Percentiles rank a stretch among this genome's conserved stretches.
Conservation (phyloP, 2,113 vertebrate genomes). For the Phyllostomus discolor region DNA sequence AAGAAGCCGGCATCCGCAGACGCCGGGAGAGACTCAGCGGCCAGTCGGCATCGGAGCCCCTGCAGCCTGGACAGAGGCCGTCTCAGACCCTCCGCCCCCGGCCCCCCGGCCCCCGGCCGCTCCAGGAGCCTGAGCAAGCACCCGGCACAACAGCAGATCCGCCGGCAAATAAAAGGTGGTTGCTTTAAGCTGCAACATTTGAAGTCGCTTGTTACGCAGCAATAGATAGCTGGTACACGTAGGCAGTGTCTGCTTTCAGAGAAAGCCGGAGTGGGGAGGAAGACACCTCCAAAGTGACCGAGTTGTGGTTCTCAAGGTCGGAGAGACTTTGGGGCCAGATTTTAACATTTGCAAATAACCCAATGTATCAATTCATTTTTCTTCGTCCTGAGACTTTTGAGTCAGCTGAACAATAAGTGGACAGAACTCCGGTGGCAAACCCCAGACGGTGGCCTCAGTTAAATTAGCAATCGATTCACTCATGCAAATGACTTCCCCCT, state of each 20-base stretch:
- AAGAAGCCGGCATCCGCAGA: accelerated
- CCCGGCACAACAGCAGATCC: not conserved
- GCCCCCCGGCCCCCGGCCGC: accelerated
- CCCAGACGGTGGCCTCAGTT: not conserved
- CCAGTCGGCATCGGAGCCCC: not conserved
- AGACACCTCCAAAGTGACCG: not conserved
- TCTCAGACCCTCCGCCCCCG: not conserved
- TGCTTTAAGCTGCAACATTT: not conserved
- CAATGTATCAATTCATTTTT: not conserved
- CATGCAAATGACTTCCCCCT: not conserved
- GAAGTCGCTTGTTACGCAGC: not conserved
- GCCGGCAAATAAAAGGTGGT: accelerated
- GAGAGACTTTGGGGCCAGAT: not conserved
- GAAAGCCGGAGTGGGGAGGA: not conserved
- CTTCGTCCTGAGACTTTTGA: not conserved
- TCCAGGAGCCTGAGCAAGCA: not conserved
- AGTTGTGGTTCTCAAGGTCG: not conserved
- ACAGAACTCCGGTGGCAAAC: not conserved
- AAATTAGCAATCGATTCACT: not conserved
- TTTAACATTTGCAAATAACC: not conserved
- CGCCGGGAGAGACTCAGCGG: too few species aligned
- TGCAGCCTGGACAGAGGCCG: not conserved
- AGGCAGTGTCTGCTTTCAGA: not conserved
- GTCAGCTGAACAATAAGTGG: not conserved
- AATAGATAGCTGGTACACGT: not conserved